Conservation (phyloP, 2,888 invertebrate genomes). For the Dorcus hopei region DNA sequence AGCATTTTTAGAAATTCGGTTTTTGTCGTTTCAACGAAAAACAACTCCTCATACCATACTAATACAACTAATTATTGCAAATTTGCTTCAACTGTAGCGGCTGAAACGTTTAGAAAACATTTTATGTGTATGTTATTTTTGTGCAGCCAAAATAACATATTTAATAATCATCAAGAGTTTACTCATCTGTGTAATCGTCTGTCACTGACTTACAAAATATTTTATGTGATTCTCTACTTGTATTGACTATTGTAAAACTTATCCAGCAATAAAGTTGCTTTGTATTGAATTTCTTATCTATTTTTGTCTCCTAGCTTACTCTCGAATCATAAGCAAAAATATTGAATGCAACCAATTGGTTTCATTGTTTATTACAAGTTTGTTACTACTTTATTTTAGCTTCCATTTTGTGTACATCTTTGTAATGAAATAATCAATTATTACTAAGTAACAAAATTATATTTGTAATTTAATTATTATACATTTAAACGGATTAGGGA, state of each 20-base stretch:
- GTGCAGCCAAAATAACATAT: too few relatives aligned
- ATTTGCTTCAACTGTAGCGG: too few relatives aligned
- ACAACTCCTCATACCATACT: too few relatives aligned
- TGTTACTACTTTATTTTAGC: too few relatives aligned
- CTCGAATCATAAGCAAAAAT: constrained; percentile 9
- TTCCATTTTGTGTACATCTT: too few relatives aligned
- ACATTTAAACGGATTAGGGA: too few relatives aligned
- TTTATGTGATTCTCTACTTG: constrained; percentile 8
- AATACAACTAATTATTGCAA: too few relatives aligned
- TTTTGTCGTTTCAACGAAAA: neutral
- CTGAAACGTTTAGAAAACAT: too few relatives aligned
- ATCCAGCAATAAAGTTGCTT: constrained; percentile 50
- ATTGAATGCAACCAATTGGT: neutral
- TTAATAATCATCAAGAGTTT: neutral
- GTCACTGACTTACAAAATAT: neutral
- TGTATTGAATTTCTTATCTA: constrained; percentile 33
- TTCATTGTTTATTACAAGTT: neutral
- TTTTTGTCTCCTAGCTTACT: constrained; percentile 3
- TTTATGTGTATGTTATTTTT: too few relatives aligned
- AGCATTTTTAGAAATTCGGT: constrained; percentile 43
- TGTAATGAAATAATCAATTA: too few relatives aligned
- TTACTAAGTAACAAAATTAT: too few relatives aligned
- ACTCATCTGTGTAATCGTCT: neutral
- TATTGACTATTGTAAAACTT: constrained; percentile 17
- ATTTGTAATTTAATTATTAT: too few relatives aligned